These are phyloP conservation scores for Pseudococcus longispinus DNA, from an alignment of 2,888 invertebrate species.

Conservation along the genomic window DNA sequence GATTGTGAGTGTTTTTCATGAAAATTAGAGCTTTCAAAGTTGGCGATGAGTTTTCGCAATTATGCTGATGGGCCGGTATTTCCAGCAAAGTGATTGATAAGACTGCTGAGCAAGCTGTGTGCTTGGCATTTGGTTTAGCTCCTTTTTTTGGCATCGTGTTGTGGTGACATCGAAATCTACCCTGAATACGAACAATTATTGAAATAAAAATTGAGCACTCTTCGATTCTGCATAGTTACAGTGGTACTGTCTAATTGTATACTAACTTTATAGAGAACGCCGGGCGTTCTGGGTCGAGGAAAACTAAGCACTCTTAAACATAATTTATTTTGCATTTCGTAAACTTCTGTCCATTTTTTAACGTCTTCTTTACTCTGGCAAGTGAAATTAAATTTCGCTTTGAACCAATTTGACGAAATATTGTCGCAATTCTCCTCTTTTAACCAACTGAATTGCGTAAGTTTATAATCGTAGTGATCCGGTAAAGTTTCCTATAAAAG, in stretches of 20 bases:
- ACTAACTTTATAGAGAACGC: neutral
- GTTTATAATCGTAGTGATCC: neutral
- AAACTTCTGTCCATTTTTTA: neutral
- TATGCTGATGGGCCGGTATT: neutral
- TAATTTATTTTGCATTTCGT: conserved; percentile 8
- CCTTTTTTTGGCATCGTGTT: conserved; percentile 19
- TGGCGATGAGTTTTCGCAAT: neutral
- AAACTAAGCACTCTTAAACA: neutral
- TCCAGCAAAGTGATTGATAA: neutral
- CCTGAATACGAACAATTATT: neutral
- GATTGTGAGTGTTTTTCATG: conserved; percentile 36
- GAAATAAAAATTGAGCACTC: neutral
- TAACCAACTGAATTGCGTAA: neutral
- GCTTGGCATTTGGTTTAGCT: neutral
- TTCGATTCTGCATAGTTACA: neutral
- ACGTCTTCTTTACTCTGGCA: neutral
- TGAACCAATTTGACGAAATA: neutral
- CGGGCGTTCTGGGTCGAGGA: neutral
- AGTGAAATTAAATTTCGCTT: neutral
- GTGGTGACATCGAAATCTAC: neutral
- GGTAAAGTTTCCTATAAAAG: neutral
- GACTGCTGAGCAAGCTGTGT: neutral
- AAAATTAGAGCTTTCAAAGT: neutral
- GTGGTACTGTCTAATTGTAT: neutral
- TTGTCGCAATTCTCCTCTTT: neutral